phyloP scores from a whole-genome alignment of 1,140 invertebrate species.

The Penaeus chinensis region DNA sequence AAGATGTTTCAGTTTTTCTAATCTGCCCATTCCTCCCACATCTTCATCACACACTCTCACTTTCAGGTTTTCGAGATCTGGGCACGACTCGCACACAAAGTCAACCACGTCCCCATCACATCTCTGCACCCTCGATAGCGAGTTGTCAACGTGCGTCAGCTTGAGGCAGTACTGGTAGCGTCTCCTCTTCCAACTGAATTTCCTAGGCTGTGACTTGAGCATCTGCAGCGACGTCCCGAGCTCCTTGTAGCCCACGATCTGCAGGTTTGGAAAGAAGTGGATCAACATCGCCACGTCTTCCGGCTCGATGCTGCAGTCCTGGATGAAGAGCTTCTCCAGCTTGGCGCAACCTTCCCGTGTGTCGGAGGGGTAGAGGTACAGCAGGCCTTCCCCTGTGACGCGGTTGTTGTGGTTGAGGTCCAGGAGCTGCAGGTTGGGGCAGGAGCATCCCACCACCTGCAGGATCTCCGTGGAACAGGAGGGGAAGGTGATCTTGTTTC shows the following conservation, averaged over 20 bases:
- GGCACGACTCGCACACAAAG: constrained; percentile 38
- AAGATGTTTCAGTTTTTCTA: constrained; percentile 33
- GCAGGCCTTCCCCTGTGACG: constrained; percentile 37
- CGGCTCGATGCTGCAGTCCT: constrained; percentile 47
- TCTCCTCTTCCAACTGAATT: constrained; percentile 14
- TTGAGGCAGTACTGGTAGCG: constrained; percentile 14
- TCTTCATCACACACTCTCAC: constrained; percentile 51
- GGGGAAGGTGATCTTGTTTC: constrained; percentile 38
- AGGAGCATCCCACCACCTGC: constrained; percentile 28
- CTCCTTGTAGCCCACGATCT: constrained; percentile 46
- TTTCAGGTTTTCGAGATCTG: constrained; percentile 47
- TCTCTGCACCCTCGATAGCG: constrained; percentile 29
- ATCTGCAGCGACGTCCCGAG: constrained; percentile 43
- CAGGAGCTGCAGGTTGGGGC: constrained; percentile 38
- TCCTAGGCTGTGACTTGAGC: constrained; percentile 37
- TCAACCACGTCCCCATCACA: constrained; percentile 50
- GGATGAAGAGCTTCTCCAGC: constrained; percentile 44
- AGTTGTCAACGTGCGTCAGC: constrained; percentile 50
- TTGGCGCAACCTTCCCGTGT: constrained; percentile 28
- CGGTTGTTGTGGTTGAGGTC: constrained; percentile 52
- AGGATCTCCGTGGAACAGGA: constrained; percentile 42
- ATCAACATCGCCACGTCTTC: constrained; percentile 54
- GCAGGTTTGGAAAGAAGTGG: constrained; percentile 38
- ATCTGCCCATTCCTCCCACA: constrained; percentile 25
- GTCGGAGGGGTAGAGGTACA: constrained; percentile 39